Percentiles rank a stretch among this genome's conserved stretches.
These are phyloP conservation scores for Drosophila mauritiana DNA, from an alignment of 1,140 invertebrate genomes.

Conservation along the genomic window DNA sequence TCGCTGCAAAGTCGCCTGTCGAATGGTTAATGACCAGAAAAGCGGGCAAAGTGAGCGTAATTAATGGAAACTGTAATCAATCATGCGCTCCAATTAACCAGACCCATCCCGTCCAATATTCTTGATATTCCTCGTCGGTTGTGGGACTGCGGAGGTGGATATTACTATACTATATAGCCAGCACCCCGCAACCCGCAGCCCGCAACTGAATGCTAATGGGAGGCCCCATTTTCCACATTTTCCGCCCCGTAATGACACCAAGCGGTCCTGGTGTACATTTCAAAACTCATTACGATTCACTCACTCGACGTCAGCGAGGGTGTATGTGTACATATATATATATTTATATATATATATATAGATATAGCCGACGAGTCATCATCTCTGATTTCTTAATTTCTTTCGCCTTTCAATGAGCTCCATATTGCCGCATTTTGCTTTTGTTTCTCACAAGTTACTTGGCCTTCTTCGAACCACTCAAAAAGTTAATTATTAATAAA, in stretches of 20 bases:
- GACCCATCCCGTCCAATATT: constrained; percentile 24
- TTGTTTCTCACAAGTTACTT: constrained; percentile 10
- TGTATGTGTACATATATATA: background rate
- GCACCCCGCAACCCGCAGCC: no score
- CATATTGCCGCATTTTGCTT: constrained; percentile 19
- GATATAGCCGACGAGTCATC: constrained; percentile 27
- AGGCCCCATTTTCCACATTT: background rate
- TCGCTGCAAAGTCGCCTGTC: constrained; percentile 9
- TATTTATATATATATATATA: constrained; percentile 8
- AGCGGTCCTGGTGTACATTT: constrained; percentile 52
- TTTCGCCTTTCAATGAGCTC: constrained; percentile 8
- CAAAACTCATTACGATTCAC: constrained; percentile 64
- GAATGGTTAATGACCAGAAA: constrained; percentile 76
- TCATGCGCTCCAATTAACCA: constrained; percentile 78
- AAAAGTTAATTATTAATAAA: constrained; percentile 18
- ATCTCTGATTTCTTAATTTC: constrained; percentile 41
- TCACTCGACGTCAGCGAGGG: constrained; percentile 20
- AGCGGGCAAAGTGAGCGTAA: constrained; percentile 61
- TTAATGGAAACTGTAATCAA: constrained; percentile 78
- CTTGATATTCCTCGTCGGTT: constrained; percentile 7
- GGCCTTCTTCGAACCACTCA: background rate
- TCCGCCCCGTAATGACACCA: constrained; percentile 37
- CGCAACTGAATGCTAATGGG: constrained; percentile 38
- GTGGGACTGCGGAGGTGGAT: constrained; percentile 5
- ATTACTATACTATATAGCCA: background rate